Evolutionary conservation across 2,797 vertebrate genomes (phyloP), one percentile per base, ranked within the genome.

Genomic region (Amblyraja radiata): DNA sequence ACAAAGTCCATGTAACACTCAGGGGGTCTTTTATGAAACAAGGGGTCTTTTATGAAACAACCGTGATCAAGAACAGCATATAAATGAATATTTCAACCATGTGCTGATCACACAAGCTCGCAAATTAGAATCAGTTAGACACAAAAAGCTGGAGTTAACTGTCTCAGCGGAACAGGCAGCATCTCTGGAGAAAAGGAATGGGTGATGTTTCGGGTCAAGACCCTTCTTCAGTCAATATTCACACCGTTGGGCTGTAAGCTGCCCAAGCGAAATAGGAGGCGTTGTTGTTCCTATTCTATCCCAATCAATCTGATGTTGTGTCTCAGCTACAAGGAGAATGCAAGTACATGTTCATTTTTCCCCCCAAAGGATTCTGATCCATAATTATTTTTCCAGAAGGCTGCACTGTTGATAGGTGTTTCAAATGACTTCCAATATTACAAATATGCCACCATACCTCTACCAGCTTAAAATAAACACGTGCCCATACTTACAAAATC

Each of bases 1-100:
- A 74, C 90, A 92, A 74, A 73, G 36, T 74, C 90, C 23, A 36
- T 92, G 71, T 92, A 54, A 92, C 11, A 39, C 90, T 92, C 71
- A 74, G 90, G 90, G 90, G 71, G 90, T 92, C 90, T 92, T 91
- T 91, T 74, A 91, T 74, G 90, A 91, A 68, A 54, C 71, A 90
- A 88, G 32, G 32, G 32, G 32, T 32, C 32, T 92, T 92, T 92
- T 74, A 92, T 76, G 90, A 92, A 71, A 58, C 71, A 91, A 88
- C 71, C 28, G 68, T 54, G 65, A 92, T 92, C 90, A 76, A 92
- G 68, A 76, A 92, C 90, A 54, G 71, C 90, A 74, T 92, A 92
- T 92, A 74, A 92, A 92, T 92, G 71, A 92, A 92, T 92, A 76
- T 92, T 91, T 73, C 90, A 92, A 74, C 36, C 28, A 71, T 74